These are phyloP conservation scores for Mastomys natalensis DNA, from an alignment of 2,113 vertebrate species.

Conservation along the genomic window DNA sequence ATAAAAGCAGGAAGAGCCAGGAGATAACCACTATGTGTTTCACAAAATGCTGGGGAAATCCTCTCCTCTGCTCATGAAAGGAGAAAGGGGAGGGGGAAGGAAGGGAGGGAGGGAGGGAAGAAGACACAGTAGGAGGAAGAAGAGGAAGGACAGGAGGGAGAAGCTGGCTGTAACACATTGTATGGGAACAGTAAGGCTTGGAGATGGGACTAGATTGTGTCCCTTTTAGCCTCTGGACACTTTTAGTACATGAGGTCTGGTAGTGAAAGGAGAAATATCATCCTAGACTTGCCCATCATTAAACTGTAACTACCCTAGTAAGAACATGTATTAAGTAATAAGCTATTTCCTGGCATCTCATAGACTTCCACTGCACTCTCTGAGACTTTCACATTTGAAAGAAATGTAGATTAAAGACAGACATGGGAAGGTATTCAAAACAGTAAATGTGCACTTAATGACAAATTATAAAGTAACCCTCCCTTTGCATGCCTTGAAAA, in stretches of 20 bases:
- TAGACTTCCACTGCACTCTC: background rate
- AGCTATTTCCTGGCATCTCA: background rate
- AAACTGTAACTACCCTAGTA: background rate
- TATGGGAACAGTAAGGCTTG: background rate
- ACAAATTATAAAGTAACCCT: background rate
- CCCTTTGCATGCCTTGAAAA: background rate
- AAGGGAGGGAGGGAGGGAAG: background rate
- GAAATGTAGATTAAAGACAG: background rate
- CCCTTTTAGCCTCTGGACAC: background rate
- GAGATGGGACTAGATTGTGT: background rate
- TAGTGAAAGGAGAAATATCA: background rate
- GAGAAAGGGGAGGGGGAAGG: no score
- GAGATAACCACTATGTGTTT: background rate
- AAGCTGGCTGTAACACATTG: background rate
- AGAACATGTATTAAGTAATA: background rate
- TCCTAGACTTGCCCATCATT: background rate
- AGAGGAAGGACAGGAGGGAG: background rate
- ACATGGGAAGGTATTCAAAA: background rate
- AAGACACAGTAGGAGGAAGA: background rate
- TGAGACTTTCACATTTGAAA: background rate
- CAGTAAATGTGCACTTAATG: background rate
- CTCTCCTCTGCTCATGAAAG: background rate
- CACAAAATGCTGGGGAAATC: background rate
- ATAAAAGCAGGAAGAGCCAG: accelerated
- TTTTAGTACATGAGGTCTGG: background rate